Conservation (phyloP, 2,797 vertebrate species). For the Sebastes kiyomatsui region DNA sequence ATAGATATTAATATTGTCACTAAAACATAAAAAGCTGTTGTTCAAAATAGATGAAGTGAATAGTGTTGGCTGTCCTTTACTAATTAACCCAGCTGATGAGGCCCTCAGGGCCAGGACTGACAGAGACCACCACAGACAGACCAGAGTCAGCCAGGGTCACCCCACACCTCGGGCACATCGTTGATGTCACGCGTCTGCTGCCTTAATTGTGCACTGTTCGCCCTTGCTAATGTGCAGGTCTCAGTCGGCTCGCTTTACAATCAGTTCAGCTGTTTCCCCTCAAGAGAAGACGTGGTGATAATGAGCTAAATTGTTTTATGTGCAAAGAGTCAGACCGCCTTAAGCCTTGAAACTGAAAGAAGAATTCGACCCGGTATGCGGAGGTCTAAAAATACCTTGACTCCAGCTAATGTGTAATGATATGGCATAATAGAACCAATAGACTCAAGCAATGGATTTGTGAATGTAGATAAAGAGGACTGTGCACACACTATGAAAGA, state of each 20-base stretch:
- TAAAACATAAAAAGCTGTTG: slow-evolving; percentile 7
- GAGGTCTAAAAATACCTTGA: slow-evolving; percentile 65
- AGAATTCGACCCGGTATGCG: slow-evolving; percentile 43
- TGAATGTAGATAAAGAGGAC: slow-evolving; percentile 13
- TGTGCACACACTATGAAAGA: slow-evolving; percentile 38
- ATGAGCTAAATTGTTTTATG: slow-evolving; percentile 39
- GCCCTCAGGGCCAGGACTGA: slow-evolving; percentile 33
- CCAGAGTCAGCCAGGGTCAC: slow-evolving; percentile 57
- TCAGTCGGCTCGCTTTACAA: slow-evolving; percentile 36
- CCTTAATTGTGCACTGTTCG: slow-evolving; percentile 45
- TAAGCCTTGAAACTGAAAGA: slow-evolving; percentile 45
- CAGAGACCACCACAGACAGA: slow-evolving; percentile 37
- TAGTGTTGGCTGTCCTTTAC: slow-evolving; percentile 5
- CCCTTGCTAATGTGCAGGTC: slow-evolving; percentile 19
- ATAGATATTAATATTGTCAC: background rate
- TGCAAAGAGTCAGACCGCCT: slow-evolving; percentile 36
- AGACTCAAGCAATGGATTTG: background rate
- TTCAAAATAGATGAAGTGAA: slow-evolving; percentile 18
- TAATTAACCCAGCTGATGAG: slow-evolving; percentile 21
- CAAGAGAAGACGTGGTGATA: slow-evolving; percentile 26
- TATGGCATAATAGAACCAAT: slow-evolving; percentile 32
- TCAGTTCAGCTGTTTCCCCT: slow-evolving; percentile 59
- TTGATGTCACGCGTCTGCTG: slow-evolving; percentile 54
- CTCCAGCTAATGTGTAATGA: slow-evolving; percentile 55
- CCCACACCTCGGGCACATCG: slow-evolving; percentile 48